phyloP scores from a whole-genome alignment of 1,140 invertebrate genomes.

The Drosophila serrata region DNA sequence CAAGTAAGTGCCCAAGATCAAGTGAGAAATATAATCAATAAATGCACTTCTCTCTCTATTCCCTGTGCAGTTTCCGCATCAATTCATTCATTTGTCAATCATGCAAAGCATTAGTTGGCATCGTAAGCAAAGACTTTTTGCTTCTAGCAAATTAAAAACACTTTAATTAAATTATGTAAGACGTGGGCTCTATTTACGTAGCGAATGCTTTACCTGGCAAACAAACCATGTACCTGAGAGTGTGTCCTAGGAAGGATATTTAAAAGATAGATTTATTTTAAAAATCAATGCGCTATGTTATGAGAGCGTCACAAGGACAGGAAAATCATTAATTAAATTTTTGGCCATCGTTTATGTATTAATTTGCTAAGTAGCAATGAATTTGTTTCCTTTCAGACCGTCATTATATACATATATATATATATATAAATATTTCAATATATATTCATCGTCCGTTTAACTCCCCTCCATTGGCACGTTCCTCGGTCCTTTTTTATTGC shows the following conservation, averaged over 20 bases:
- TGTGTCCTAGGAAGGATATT: not conserved
- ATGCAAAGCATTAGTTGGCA: conserved; percentile 13
- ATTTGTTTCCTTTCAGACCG: conserved; percentile 3
- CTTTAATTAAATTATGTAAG: conserved; percentile 33
- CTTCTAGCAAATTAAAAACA: conserved; percentile 31
- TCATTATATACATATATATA: not conserved
- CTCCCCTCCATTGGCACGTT: not conserved
- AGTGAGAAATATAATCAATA: conserved; percentile 21
- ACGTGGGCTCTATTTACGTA: conserved; percentile 2
- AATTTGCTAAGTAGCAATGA: conserved; percentile 26
- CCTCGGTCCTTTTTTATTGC: not conserved
- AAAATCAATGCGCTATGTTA: conserved; percentile 1
- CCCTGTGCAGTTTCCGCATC: conserved; percentile 4
- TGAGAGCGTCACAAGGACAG: not conserved
- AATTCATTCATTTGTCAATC: conserved; percentile 30
- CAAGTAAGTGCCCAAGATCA: not conserved
- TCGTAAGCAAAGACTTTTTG: not conserved
- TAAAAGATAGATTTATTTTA: not conserved
- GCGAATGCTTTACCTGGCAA: not conserved
- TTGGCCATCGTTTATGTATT: conserved; percentile 12
- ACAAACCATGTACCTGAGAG: not conserved
- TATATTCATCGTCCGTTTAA: not conserved
- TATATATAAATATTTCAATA: not conserved
- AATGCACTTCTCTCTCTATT: not conserved
- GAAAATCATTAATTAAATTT: not conserved